Evolutionary conservation across 2,797 vertebrate species (phyloP), one percentile per base, ranked within the genome.

Genomic region (Gallirallus australis): DNA sequence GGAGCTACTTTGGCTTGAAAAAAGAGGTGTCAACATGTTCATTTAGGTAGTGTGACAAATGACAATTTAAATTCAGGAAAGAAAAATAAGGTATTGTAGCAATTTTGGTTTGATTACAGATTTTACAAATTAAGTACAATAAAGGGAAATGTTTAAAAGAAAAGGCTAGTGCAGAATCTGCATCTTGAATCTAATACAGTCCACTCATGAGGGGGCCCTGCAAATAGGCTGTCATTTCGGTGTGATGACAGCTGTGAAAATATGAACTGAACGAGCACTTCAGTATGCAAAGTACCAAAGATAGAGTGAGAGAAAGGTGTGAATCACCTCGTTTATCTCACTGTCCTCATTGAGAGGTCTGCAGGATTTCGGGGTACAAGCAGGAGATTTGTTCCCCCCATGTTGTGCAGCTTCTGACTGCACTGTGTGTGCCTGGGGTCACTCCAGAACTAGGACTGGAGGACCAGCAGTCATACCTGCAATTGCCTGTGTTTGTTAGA

Each of bases 181-280:
- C 12, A 21, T 33, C 40, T 45, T 75, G 25, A 57, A 28, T 72
- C 11, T 37, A 79, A 54, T 56, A 30, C 3, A 56, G 12, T 28
- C 13, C 19, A 21, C 11, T 84, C 0, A 0, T 8, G 9, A 23
- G 23, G 5, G 19, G 12, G 7, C 48, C 30, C 35, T 50, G 14
- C 0, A 0, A 45, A 19, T 28, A 28, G 15, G 8, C 27, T 83
- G n/a, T 75, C 28, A 30, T 59, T 73, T 48, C 25, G 28, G 7
- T 52, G 20, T 59, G 35, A 39, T 31, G 21, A 25, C 19, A 65
- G 21, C 5, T 5, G 48, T 48, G 54, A 76, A 76, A 86, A 61
- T 30, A n/a, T 24, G 16, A 82, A 27, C 23, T 50, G 47, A 82
- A 50, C 30, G 69, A 52, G 30, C 23, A 15, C 33, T 64, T 79